Base-by-base conservation (phyloP, 2,113 vertebrate genomes). In the Conger conger region DNA sequence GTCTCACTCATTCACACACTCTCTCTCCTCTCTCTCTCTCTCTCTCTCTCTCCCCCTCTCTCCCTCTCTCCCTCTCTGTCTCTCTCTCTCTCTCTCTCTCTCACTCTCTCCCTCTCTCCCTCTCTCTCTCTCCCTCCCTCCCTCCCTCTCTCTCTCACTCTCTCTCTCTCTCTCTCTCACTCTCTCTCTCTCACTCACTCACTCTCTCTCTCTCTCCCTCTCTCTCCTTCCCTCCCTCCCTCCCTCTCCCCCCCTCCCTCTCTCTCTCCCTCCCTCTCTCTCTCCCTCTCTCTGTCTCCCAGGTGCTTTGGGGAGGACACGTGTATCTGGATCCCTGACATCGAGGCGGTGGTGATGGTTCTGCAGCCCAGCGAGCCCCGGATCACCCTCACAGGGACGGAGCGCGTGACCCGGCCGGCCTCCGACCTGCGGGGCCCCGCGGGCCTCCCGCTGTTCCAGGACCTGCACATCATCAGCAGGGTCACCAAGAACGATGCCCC, bases 261-360 rank as follows among this genome's bases (percentile, higher is more conserved):
- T 16, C 76, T 68, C 60, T 8, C 60, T 68, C 20, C 15, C 27
- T 50, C 27, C 57, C 54, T 27, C 54, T 82, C 36, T 38, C 35
- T 68, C 81, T 80, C 42, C 36, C 78, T 37, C 85, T 11, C 82
- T 45, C 60, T 17, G 0, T 54, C 0, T 84, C 6, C 38, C 91
- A 99, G 98, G 93, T 99, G 98, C 94, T 99, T 99, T 82, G 98
- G 97, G 86, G 98, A 99, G 93, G 98, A 99, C 86, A 96, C 96
- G 53, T 99, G 98, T 83, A 97, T 99, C 90, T 96, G 91, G 85
- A 96, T 99, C 91, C 97, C 97, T 1, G 96, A 97, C 86, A 92
- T 98, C n/a, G 97, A 98, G 0, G 96, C 97, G 0, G 97, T 97
- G 85, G 96, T 99, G 90, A 96, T 98, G 96, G 97, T 99, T 85